Evolutionary conservation across 2,113 vertebrate species (phyloP).

Genomic region (Baryphthengus martii): DNA sequence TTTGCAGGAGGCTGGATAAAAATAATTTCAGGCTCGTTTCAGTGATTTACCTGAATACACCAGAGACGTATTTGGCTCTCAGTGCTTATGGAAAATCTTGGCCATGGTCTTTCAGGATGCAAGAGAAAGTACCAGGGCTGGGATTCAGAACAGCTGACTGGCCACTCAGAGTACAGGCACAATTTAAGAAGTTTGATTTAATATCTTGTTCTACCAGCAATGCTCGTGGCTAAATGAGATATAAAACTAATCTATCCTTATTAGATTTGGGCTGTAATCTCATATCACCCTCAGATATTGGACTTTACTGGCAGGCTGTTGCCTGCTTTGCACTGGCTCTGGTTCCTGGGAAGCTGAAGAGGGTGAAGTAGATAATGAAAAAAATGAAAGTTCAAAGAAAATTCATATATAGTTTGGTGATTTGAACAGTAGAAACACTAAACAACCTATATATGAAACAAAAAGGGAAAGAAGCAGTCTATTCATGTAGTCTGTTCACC

Average conservation of each 20-base stretch:
- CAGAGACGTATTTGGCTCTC: background rate
- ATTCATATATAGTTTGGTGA: background rate
- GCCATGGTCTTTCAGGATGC: background rate
- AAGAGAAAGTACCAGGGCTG: background rate
- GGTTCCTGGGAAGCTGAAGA: constrained; percentile 41
- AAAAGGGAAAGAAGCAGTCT: background rate
- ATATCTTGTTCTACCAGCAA: constrained; percentile 44
- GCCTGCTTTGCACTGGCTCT: constrained; percentile 5
- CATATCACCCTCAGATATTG: constrained; percentile 60
- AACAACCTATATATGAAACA: background rate
- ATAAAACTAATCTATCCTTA: constrained; percentile 66
- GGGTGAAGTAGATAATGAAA: background rate
- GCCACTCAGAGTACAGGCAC: constrained; percentile 6
- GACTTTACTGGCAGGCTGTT: constrained; percentile 49
- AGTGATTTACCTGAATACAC: background rate
- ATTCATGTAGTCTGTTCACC: background rate
- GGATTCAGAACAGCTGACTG: background rate
- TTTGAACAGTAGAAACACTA: background rate
- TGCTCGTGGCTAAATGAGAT: constrained; percentile 55
- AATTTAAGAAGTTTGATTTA: constrained; percentile 56
- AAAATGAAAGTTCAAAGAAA: constrained; percentile 31
- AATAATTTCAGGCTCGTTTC: background rate
- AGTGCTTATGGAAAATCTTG: background rate
- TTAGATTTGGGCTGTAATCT: constrained; percentile 63
- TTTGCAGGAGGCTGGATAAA: background rate